Evolutionary conservation across 1,140 invertebrate genomes (phyloP), one percentile per base, ranked within the genome.

Genomic region (Bombus soroeensis): DNA sequence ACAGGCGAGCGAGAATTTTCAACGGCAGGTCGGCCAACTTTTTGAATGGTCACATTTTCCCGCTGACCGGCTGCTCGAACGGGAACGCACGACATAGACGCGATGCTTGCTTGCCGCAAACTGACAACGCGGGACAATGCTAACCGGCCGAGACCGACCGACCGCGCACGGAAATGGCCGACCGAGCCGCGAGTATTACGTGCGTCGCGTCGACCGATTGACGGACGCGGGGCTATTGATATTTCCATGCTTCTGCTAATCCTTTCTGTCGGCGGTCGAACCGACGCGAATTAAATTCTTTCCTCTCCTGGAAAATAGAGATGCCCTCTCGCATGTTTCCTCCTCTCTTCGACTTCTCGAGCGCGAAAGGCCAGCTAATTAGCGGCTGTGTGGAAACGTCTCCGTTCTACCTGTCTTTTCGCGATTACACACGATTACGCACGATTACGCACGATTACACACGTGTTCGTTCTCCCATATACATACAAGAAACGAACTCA

Each of bases 71-170:
- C 6, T 34, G 1, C 32, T 13, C 70, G 62, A 37, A 70, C 70
- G 47, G 59, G 43, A 83, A 57, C 71, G 3, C 80, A 83, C 92
- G 90, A 90, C 74, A 47, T 80, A 73, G 87, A 85, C 92, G 75
- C 90, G 88, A 76, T 91, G 92, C 79, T 92, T 91, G 93, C 90
- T 93, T 88, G 92, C 93, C 93, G 91, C 89, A 87, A 90, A 94
- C 94, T 94, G 93, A 93, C 91, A 91, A 90, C 90, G 88, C 86
- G 91, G 90, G 89, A 92, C 91, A 91, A 93, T 85, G 90, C 88
- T 89, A 88, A 85, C 78, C 43, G 77, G 66, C 83, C 93, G 93
- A 92, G 82, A 76, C 79, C 76, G 68, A 62, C 91, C 94, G 94
- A 94, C 62, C 64, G 37, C 59, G 47, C 53, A 81, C 94, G 94